Base-by-base conservation (phyloP, 2,113 vertebrate genomes). In the Poeciliopsis retropinna region DNA sequence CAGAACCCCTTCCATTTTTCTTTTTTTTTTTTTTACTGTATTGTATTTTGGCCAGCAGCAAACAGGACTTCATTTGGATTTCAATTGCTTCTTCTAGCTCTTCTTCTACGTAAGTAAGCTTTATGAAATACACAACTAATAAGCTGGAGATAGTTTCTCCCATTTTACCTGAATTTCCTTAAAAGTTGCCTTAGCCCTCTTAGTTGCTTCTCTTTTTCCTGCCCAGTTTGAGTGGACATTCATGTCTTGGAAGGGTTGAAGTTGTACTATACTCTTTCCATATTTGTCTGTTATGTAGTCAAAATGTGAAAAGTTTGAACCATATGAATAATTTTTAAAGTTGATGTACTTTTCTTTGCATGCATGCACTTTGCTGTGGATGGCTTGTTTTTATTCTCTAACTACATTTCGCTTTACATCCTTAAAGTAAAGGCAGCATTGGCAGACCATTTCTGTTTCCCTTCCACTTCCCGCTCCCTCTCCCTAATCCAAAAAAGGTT, bases 371-470 rank as follows among this genome's bases (percentile, higher is more conserved):
- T 64, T 39, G 84, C 61, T 64, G 17, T 62, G 64, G 30, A 64
- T 82, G 44, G 14, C 27, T 19, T 15, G 27, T 34, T 0, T 1
- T 61, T 19, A 1, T 73, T 70, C 67, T 60, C 64, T 54, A 9
- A 37, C 15, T 66, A 34, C 27, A 8, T 67, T 75, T 64, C 60
- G 67, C 70, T 68, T 79, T 37, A 54, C 73, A 69, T 83, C 86
- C 88, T 70, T 72, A 72, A 91, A 88, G 81, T 64, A 82, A 67
- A 85, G 44, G 67, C 57, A 28, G 63, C 73, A 22, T 75, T 39
- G 30, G 70, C 79, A 66, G 84, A 81, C 69, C 86, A 86, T 88
- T 87, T 88, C 79, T 85, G 89, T 87, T 80, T 81, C 65, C 29
- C 29, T 60, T 89, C 80, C 65, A 88, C 80, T 86, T 87, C 72